Evolutionary conservation across 2,113 vertebrate genomes (phyloP).

Genomic region (Pygathrix nemaeus): DNA sequence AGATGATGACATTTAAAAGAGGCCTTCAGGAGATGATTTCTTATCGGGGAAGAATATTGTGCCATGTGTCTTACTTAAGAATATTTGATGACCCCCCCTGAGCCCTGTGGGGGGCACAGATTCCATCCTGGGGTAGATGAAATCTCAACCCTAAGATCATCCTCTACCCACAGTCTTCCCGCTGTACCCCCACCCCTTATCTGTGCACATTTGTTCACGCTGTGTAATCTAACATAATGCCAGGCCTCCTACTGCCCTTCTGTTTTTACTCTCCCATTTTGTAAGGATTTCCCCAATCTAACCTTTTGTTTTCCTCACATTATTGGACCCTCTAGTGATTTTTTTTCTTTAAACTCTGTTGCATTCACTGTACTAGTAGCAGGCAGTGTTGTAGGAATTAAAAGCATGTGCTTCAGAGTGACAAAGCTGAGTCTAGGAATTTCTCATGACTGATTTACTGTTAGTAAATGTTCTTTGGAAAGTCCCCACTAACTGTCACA

Average conservation of each 20-base stretch:
- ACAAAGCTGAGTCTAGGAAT: not conserved
- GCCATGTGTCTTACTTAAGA: not conserved
- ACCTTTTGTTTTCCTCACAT: slow-evolving; percentile 3
- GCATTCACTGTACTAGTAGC: not conserved
- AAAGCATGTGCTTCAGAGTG: slow-evolving; percentile 4
- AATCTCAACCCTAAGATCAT: not conserved
- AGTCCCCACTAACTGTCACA: not conserved
- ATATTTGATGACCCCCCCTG: not conserved
- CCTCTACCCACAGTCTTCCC: not conserved
- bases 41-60: slow-evolving; percentile 11
- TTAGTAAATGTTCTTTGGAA: not conserved
- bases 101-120: not conserved
- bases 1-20: slow-evolving; percentile 38
- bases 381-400: not conserved
- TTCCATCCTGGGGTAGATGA: not conserved
- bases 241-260: not conserved
- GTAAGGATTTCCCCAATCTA: not conserved
- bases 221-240: not conserved
- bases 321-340: not conserved
- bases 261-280: not conserved
- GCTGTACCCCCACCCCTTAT: too few species aligned
- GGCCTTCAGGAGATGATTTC: slow-evolving; percentile 13
- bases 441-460: not conserved
- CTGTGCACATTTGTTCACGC: not conserved
- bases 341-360: not conserved